Base-by-base conservation (phyloP, 2,797 vertebrate genomes). In the Rhynchotus rufescens region DNA sequence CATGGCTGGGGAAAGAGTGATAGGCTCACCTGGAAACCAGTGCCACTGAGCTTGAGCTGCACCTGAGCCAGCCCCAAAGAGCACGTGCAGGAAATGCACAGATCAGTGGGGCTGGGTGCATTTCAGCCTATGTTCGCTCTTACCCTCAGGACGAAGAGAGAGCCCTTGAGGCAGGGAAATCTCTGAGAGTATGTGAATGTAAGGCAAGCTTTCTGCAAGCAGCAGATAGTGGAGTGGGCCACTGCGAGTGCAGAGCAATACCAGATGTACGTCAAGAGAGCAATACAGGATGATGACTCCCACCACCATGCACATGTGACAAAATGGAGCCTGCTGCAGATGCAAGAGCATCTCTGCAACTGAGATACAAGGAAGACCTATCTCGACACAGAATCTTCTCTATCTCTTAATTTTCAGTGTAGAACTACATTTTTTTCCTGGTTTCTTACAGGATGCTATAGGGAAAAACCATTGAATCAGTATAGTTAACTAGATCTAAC, bases 21-120 rank as follows among this genome's bases (percentile, higher is more conserved):
- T 52, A 28, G 17, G 42, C 34, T 60, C 34, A 56, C 13, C 38
- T 56, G 40, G 28, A 56, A 49, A 34, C 20, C n/a, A 65, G 32
- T 22, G 14, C 44, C 30, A 28, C 17, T 54, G 12, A 61, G 3
- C 21, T 23, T 49, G 23, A 74, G 42, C 23, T 57, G 45, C 52
- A 28, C 1, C 0, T 0, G 36, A 73, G 15, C 10, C 19, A 77
- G 36, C 12, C 30, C 36, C 45, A 73, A 52, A 30, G 4, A 78
- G 7, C 34, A 3, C 6, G 21, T 17, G n/a, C 32, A 66, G 30
- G 76, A 81, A 34, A 28, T 21, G 19, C 25, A 12, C 2, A 2
- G 20, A 59, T 15, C 6, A 10, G 28, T 17, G 17, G 20, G 21
- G 3, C 11, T 22, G 11, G 61, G 21, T 1, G 3, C 72, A 51